These are phyloP conservation scores for Parelbella ahira DNA, from an alignment of 2,888 invertebrate species.

Conservation along the genomic window DNA sequence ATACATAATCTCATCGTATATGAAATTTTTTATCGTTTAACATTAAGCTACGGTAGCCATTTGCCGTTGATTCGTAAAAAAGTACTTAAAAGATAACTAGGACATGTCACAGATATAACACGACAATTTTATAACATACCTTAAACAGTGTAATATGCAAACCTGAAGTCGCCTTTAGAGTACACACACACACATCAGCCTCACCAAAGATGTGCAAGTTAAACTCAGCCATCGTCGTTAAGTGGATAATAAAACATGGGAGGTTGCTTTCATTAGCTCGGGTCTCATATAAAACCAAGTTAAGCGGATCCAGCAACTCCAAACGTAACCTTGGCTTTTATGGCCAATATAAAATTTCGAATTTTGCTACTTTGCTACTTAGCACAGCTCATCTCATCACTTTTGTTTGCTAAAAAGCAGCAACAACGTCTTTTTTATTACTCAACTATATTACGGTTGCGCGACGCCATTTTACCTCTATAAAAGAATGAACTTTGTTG, in stretches of 20 bases:
- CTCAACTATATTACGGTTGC: constrained; percentile 12
- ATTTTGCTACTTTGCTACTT: constrained; percentile 64
- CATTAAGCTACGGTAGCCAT: too few species aligned
- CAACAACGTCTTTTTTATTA: constrained; percentile 27
- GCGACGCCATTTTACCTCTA: too few species aligned
- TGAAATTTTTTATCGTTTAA: too few species aligned
- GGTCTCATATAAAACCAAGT: constrained; percentile 56
- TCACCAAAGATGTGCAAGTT: constrained; percentile 14
- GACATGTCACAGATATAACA: too few species aligned
- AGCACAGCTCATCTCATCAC: too few species aligned
- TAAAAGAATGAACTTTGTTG: too few species aligned
- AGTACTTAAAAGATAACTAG: too few species aligned
- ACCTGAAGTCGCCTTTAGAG: background rate
- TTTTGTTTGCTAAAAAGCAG: constrained; percentile 32
- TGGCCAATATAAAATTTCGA: constrained; percentile 68
- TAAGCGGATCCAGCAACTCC: constrained; percentile 52
- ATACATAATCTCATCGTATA: too few species aligned
- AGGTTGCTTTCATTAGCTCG: constrained; percentile 66
- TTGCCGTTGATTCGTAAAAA: too few species aligned
- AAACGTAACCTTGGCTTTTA: constrained; percentile 66
- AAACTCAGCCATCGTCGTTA: constrained; percentile 43
- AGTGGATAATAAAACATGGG: constrained; percentile 67
- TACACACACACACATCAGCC: constrained; percentile 10
- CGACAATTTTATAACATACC: too few species aligned
- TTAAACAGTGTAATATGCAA: too few species aligned